Conservation (phyloP, 1,140 invertebrate species). For the Steinernema feltiae region DNA sequence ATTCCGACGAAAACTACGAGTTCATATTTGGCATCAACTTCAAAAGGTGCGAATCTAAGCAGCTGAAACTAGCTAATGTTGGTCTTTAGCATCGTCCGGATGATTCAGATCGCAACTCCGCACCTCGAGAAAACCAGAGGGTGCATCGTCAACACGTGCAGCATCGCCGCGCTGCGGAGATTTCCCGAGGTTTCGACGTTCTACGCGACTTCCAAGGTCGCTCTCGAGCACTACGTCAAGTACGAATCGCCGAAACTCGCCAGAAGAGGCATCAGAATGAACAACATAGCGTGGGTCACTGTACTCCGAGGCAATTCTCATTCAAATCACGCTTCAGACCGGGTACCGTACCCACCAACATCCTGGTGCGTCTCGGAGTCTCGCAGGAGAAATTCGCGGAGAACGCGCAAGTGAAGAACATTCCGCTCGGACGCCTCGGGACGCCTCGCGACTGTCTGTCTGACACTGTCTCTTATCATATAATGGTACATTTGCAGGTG, state of each 20-base stretch:
- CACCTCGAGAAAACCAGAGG: constrained; percentile 75
- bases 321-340: constrained; percentile 61
- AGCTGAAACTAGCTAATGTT: constrained; percentile 19
- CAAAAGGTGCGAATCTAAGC: constrained; percentile 59
- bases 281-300: constrained; percentile 58
- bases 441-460: constrained; percentile 68
- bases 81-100: constrained; percentile 66
- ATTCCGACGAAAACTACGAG: constrained; percentile 65
- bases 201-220: constrained; percentile 80
- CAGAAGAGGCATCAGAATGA: constrained; percentile 72
- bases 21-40: constrained; percentile 75
- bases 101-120: constrained; percentile 76
- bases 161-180: constrained; percentile 72
- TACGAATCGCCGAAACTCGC: constrained; percentile 72
- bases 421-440: constrained; percentile 75
- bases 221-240: constrained; percentile 79
- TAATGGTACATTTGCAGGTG: too few relatives aligned
- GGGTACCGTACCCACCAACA: constrained; percentile 61
- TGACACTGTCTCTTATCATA: too few relatives aligned
- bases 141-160: constrained; percentile 82
- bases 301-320: background rate
- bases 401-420: background rate
- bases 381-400: background rate
- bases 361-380: background rate
- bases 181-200: constrained; percentile 61